Base-by-base conservation (phyloP, 2,113 vertebrate genomes). In the Ceratotherium simum region DNA sequence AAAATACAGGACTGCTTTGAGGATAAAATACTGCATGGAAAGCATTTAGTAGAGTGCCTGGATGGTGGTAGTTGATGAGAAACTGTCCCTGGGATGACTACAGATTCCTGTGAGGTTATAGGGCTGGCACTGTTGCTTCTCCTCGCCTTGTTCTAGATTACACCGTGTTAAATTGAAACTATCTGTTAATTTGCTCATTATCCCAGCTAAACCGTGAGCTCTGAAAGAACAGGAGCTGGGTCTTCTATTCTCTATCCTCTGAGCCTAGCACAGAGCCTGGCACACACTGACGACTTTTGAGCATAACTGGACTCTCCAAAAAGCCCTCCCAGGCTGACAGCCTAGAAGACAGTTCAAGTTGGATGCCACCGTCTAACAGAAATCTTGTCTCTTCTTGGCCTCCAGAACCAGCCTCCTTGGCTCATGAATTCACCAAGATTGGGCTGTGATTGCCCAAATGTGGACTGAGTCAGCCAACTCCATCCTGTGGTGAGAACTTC, bases 381-480 rank as follows among this genome's bases (percentile, higher is more conserved):
- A 89, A 17, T 27, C 29, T 8, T 3, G 7, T 82, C 5, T 65
- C 46, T 60, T 79, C 48, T 27, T 27, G 21, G 21, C n/a, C 62
- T 78, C 78, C 18, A 27, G 29, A 48, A 67, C 21, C 33, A 18
- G 82, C 31, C 14, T 92, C 16, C 39, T 51, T 21, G 27, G 29
- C 48, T 81, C 42, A 33, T 0, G 8, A 51, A 3, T 5, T 54
- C 39, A n/a, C 17, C 13, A 48, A n/a, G 29, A 18, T 33, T 23
- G 33, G 36, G 31, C 0, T 79, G 84, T 10, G 3, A 27, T 5
- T 29, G 1, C 1, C 39, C 42, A 65, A 7, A 33, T 0, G 0
- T 11, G 16, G 29, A 29, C 36, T 0, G 1, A 27, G 39, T 56
- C 14, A 65, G 48, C 23, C 13, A 23, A 21, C 7, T 51, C 54